These are phyloP conservation scores for Patella ulyssiponensis DNA, from an alignment of 2,888 invertebrate genomes.

Conservation along the genomic window DNA sequence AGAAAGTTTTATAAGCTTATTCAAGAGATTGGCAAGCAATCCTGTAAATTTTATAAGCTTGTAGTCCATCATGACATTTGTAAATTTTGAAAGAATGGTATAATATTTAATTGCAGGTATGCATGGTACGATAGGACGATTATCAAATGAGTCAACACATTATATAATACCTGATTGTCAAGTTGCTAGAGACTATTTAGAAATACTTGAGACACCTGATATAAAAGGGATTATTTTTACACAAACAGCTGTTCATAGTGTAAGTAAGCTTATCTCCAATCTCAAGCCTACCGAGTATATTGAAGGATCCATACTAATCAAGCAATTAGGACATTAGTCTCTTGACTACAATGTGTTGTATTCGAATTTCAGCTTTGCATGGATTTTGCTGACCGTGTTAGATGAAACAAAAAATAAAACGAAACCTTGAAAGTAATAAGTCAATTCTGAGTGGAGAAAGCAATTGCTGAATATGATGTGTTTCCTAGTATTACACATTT, in stretches of 20 bases:
- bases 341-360: background rate
- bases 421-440: too few species aligned
- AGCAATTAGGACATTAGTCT: too few species aligned
- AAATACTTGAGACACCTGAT: conserved; percentile 66
- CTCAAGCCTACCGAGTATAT: background rate
- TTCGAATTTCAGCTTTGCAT: conserved; percentile 5
- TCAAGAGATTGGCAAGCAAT: too few species aligned
- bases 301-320: background rate
- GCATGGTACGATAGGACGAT: conserved; percentile 28
- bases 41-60: too few species aligned
- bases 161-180: conserved; percentile 67
- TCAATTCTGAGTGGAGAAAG: too few species aligned
- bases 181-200: conserved; percentile 64
- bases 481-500: too few species aligned
- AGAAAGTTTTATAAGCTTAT: too few species aligned
- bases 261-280: conserved; percentile 39
- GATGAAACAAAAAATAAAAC: too few species aligned
- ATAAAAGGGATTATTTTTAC: conserved; percentile 67
- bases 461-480: too few species aligned
- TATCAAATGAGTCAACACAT: conserved; percentile 60
- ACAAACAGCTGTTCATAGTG: conserved; percentile 64
- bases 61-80: too few species aligned
- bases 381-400: too few species aligned
- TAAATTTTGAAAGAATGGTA: too few species aligned
- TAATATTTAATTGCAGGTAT: conserved; percentile 14